Evolutionary conservation across 2,113 vertebrate species (phyloP).

Genomic region (Grammomys surdaster): DNA sequence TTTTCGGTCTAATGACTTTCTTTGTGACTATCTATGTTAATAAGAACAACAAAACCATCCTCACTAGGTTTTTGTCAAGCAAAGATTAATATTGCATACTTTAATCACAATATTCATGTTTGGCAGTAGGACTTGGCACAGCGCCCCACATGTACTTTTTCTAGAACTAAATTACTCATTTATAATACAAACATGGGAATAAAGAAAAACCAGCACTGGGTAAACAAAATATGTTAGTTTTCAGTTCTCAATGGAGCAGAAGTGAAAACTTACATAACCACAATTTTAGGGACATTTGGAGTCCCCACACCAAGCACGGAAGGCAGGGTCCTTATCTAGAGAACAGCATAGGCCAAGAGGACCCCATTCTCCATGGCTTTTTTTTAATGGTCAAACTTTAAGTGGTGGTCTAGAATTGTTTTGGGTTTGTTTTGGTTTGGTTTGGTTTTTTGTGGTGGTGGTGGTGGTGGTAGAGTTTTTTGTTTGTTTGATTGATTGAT

Average conservation of each 20-base stretch:
- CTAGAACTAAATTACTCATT: conserved; percentile 65
- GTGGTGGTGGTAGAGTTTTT: not conserved
- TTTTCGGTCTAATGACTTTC: conserved; percentile 23
- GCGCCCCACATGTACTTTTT: conserved; percentile 53
- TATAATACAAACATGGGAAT: conserved; percentile 77
- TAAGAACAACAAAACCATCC: not conserved
- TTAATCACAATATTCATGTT: conserved; percentile 67
- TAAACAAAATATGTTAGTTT: conserved; percentile 76
- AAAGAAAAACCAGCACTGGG: conserved; percentile 56
- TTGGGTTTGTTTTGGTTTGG: not conserved
- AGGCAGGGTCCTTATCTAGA: conserved; percentile 1
- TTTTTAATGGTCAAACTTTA: conserved; percentile 60
- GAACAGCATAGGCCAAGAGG: not conserved
- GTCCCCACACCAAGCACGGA: not conserved
- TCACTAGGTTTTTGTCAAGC: conserved; percentile 28
- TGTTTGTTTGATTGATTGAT: too few species aligned
- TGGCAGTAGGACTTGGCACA: conserved; percentile 66
- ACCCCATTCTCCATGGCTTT: not conserved
- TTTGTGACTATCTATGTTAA: not conserved
- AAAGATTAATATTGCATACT: conserved; percentile 65
- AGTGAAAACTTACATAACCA: conserved; percentile 22
- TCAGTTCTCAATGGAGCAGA: conserved; percentile 48
- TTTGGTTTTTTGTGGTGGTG: not conserved
- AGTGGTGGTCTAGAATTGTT: not conserved
- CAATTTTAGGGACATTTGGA: not conserved